A percentile compares a stretch with the other conserved stretches of the same genome.
These are phyloP conservation scores for Perca schrenkii DNA, from an alignment of 2,113 vertebrate species.

Conservation along the genomic window DNA sequence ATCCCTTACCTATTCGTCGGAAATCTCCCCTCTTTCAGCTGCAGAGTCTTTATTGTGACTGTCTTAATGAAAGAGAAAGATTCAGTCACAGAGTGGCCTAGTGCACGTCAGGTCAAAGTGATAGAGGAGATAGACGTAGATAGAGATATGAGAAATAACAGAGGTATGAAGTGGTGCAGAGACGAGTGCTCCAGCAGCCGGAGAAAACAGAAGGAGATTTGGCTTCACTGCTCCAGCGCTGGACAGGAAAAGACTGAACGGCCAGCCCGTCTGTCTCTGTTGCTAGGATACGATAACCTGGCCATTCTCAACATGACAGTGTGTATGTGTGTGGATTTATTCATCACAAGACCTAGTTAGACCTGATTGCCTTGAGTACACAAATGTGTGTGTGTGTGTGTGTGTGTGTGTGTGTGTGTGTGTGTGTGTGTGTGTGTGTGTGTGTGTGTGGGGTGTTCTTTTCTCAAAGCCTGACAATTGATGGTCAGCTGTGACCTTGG, in stretches of 20 bases:
- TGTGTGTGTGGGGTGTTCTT: constrained; percentile 11
- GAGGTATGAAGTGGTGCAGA: constrained; percentile 31
- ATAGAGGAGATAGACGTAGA: constrained; percentile 1
- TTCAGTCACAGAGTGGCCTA: not conserved
- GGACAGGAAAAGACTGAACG: constrained; percentile 44
- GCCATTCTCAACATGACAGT: constrained; percentile 49
- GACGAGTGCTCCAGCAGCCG: not conserved
- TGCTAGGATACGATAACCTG: constrained; percentile 84
- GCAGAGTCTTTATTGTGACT: constrained; percentile 34
- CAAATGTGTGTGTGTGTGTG: not conserved
- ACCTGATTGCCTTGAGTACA: constrained; percentile 16
- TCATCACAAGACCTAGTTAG: constrained; percentile 47
- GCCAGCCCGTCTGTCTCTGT: constrained; percentile 72
- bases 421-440: not conserved
- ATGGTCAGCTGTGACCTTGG: constrained; percentile 62
- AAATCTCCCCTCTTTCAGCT: constrained; percentile 8
- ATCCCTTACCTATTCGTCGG: constrained; percentile 29
- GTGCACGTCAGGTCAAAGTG: not conserved
- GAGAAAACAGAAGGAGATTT: constrained; percentile 40
- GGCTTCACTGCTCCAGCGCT: constrained; percentile 33
- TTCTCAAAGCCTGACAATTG: constrained; percentile 1
- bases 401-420: not conserved
- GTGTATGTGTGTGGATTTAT: constrained; percentile 39
- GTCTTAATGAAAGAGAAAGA: constrained; percentile 32
- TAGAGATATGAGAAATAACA: not conserved